Conservation (phyloP, 2,113 vertebrate genomes). For the Tyrannus savana region DNA sequence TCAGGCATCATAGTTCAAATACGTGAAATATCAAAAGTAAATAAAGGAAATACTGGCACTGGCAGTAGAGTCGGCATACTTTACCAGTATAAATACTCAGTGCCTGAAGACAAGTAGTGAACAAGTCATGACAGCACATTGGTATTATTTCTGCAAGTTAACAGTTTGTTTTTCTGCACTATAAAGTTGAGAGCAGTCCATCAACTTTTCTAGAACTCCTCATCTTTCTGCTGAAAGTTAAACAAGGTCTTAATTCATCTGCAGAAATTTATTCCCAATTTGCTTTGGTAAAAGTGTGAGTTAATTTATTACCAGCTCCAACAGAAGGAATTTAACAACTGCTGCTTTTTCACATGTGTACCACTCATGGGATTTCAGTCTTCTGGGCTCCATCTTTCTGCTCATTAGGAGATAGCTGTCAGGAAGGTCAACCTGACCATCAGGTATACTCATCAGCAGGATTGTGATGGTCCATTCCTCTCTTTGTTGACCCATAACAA, state of each 20-base stretch:
- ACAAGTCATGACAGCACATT: neutral
- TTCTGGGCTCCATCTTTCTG: neutral
- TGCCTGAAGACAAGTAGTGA: neutral
- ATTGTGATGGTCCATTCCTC: neutral
- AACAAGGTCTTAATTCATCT: constrained; percentile 44
- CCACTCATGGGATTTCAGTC: neutral
- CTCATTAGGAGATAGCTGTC: neutral
- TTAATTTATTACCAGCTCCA: constrained; percentile 39
- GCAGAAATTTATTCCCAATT: neutral
- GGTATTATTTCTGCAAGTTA: constrained; percentile 36
- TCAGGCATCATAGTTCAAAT: neutral
- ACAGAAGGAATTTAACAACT: neutral
- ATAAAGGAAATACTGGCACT: constrained; percentile 19
- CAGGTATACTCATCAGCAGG: neutral
- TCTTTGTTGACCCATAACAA: neutral
- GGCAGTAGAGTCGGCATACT: neutral
- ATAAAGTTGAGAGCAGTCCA: constrained; percentile 31
- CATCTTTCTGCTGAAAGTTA: constrained; percentile 40
- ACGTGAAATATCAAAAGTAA: constrained; percentile 21
- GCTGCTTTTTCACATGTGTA: neutral
- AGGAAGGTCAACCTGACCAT: neutral
- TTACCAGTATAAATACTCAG: constrained; percentile 42
- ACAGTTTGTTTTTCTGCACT: constrained; percentile 54
- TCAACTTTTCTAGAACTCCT: constrained; percentile 24
- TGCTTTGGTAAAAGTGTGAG: constrained; percentile 16